These are phyloP conservation scores for Apteryx owenii DNA, from an alignment of 2,113 vertebrate genomes.

Conservation along the genomic window DNA sequence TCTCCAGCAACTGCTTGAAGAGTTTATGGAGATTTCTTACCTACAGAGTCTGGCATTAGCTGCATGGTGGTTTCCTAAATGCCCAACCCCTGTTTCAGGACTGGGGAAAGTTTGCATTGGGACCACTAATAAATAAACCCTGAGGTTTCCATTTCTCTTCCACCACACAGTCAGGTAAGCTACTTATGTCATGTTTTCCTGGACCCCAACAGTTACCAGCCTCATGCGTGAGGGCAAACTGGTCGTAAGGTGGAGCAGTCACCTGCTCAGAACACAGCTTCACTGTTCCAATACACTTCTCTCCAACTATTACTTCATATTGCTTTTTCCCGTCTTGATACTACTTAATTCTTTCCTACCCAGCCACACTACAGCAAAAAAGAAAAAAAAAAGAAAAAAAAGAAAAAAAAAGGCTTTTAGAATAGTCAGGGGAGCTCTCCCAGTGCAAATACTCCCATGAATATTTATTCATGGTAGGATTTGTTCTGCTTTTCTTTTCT, in stretches of 20 bases:
- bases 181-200: neutral
- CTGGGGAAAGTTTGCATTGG: neutral
- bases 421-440: slow-evolving; percentile 32
- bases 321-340: slow-evolving; percentile 9
- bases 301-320: neutral
- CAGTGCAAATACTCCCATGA: slow-evolving; percentile 40
- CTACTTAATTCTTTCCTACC: slow-evolving; percentile 35
- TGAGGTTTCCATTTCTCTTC: neutral
- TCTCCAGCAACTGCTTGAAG: neutral
- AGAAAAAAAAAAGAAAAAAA: neutral
- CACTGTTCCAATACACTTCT: neutral
- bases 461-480: slow-evolving; percentile 64
- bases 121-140: neutral
- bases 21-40: neutral
- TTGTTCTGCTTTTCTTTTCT: slow-evolving; percentile 40
- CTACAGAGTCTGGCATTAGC: neutral
- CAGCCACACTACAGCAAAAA: neutral
- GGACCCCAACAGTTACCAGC: neutral
- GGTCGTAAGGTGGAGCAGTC: neutral
- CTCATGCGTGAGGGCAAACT: neutral
- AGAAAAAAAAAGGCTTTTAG: neutral
- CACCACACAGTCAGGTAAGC: fast-evolving
- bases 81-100: neutral
- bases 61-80: neutral
- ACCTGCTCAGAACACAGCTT: neutral